phyloP scores from a whole-genome alignment of 2,888 invertebrate species.

The Hedychridium roseum region DNA sequence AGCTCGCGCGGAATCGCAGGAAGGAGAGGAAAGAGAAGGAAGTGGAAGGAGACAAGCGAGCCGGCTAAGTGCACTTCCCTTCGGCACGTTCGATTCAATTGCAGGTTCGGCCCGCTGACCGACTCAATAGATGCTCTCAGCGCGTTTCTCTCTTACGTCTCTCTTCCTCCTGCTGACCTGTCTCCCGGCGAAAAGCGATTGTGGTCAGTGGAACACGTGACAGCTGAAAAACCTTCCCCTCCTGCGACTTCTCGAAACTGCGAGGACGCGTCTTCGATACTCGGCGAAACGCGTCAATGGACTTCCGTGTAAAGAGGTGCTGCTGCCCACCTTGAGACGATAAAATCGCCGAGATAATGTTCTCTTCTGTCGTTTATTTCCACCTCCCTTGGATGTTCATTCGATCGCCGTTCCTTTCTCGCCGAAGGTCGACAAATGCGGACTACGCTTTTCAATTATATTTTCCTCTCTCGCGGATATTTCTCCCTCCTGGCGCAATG shows the following conservation, averaged over 20 bases:
- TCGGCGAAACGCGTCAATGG: not conserved
- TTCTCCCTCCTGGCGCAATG: no score
- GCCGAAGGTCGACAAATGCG: no score
- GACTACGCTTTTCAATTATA: no score
- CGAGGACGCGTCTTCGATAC: not conserved
- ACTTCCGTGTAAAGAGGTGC: no score
- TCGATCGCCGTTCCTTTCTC: no score
- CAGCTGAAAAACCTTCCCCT: not conserved
- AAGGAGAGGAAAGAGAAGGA: slow-evolving; percentile 11
- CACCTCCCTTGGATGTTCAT: no score
- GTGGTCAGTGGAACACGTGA: not conserved
- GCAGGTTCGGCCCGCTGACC: slow-evolving; percentile 40
- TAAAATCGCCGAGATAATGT: no score
- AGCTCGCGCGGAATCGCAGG: not conserved
- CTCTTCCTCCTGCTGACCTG: not conserved
- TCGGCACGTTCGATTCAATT: slow-evolving; percentile 50
- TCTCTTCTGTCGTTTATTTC: no score
- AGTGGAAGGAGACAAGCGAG: slow-evolving; percentile 42
- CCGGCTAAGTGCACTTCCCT: slow-evolving; percentile 48
- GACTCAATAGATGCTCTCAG: slow-evolving; percentile 23
- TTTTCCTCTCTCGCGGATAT: no score
- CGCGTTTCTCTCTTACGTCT: not conserved
- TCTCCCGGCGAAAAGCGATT: not conserved
- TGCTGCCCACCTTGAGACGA: no score
- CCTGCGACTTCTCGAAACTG: no score